Percentiles rank a stretch among this genome's conserved stretches.
phyloP scores from a whole-genome alignment of 2,113 vertebrate species.

The Oplegnathus fasciatus region DNA sequence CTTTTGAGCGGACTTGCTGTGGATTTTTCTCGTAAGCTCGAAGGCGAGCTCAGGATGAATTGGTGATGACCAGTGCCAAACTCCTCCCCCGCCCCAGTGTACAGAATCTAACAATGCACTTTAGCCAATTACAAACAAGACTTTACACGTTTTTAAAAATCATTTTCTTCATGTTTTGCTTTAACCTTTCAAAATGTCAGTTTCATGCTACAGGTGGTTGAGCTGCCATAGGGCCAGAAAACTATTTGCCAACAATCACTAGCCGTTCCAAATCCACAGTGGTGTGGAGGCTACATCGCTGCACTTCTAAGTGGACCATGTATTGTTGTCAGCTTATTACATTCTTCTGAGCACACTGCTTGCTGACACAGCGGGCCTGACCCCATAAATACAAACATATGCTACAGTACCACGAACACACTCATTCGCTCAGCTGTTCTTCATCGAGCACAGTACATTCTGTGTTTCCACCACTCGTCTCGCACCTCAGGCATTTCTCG shows the following conservation, averaged over 20 bases:
- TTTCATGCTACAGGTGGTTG: neutral
- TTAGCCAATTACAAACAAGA: constrained; percentile 74
- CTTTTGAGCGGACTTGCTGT: constrained; percentile 63
- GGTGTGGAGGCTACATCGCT: neutral
- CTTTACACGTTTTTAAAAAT: constrained; percentile 14
- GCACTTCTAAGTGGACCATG: constrained; percentile 17
- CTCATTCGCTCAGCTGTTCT: constrained; percentile 54
- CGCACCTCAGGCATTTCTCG: constrained; percentile 63
- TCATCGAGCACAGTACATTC: constrained; percentile 39
- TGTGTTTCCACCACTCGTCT: constrained; percentile 43
- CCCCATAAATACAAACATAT: constrained; percentile 28
- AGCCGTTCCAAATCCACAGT: neutral
- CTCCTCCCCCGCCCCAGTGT: constrained; percentile 44
- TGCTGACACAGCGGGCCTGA: constrained; percentile 1
- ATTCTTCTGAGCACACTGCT: constrained; percentile 10
- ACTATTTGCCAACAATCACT: neutral
- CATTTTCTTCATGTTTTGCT: neutral
- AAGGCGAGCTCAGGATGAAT: constrained; percentile 22
- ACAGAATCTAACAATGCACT: constrained; percentile 80
- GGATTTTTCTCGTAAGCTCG: constrained; percentile 45
- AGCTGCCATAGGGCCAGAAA: constrained; percentile 14
- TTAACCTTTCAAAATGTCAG: constrained; percentile 16
- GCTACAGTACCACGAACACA: constrained; percentile 31
- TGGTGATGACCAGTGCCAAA: constrained; percentile 48
- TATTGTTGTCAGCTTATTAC: constrained; percentile 30